A percentile compares a stretch with the other conserved stretches of the same genome.
These are phyloP conservation scores for Liposcelis brunnea DNA, from an alignment of 2,888 invertebrate genomes.

Conservation along the genomic window DNA sequence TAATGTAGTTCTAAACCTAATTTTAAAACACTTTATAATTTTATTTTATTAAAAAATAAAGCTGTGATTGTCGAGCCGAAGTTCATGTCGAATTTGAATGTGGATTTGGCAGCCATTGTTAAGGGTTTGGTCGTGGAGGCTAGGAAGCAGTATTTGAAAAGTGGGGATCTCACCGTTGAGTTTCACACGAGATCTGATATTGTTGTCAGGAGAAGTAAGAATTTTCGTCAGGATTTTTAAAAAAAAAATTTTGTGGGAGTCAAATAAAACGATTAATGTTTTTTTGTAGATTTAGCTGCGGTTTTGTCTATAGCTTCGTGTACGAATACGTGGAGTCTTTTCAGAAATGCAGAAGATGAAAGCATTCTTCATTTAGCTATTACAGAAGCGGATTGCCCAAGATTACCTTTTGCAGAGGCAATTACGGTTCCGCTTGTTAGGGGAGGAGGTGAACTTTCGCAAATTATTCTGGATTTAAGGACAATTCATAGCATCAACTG, in stretches of 20 bases:
- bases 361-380: conserved; percentile 53
- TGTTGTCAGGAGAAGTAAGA: conserved; percentile 48
- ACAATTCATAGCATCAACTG: conserved; percentile 45
- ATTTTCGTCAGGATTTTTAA: too few relatives aligned
- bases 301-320: conserved; percentile 61
- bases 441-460: conserved; percentile 55
- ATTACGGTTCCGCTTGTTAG: conserved; percentile 53
- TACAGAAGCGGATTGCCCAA: conserved; percentile 62
- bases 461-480: conserved; percentile 57
- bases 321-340: conserved; percentile 54
- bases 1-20: too few relatives aligned
- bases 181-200: conserved; percentile 50
- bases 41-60: too few relatives aligned
- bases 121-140: too few relatives aligned
- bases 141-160: conserved; percentile 30
- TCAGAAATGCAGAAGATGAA: conserved; percentile 40
- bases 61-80: too few relatives aligned
- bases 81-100: too few relatives aligned
- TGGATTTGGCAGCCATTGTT: too few relatives aligned
- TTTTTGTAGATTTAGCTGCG: conserved; percentile 43
- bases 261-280: neutral
- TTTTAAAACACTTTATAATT: too few relatives aligned
- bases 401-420: conserved; percentile 47
- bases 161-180: conserved; percentile 48
- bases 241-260: neutral